These are phyloP conservation scores for Pseudachorutes palmiensis DNA, from an alignment of 1,140 invertebrate species.

Conservation along the genomic window DNA sequence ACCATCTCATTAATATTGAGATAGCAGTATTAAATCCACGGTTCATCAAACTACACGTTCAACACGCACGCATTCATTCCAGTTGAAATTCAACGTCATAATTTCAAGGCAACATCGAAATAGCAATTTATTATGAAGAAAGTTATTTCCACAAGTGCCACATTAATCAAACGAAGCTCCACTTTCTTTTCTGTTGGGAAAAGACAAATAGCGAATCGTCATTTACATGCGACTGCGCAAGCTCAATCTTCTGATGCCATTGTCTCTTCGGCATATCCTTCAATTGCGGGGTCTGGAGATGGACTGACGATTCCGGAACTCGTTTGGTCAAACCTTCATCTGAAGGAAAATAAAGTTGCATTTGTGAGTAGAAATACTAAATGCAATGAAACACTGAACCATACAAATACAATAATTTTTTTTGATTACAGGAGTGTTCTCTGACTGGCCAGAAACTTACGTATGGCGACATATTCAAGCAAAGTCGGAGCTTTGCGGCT, in stretches of 20 bases:
- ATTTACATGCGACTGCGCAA: not conserved
- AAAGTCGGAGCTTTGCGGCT: slow-evolving; percentile 28
- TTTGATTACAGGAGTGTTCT: slow-evolving; percentile 19
- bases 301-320: slow-evolving; percentile 25
- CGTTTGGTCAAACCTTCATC: slow-evolving; percentile 19
- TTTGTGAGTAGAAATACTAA: slow-evolving; percentile 31
- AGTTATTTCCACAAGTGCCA: too few species aligned
- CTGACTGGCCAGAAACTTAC: slow-evolving; percentile 27
- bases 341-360: slow-evolving; percentile 14
- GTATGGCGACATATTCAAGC: slow-evolving; percentile 18
- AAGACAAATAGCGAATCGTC: too few species aligned
- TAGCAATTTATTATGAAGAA: too few species aligned
- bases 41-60: too few species aligned
- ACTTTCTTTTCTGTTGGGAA: too few species aligned
- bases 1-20: too few species aligned
- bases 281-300: not conserved
- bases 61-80: too few species aligned
- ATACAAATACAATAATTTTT: not conserved
- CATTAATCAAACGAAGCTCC: too few species aligned
- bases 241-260: not conserved
- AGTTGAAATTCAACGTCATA: too few species aligned
- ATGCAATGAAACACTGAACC: not conserved
- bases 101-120: too few species aligned
- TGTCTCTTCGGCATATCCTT: not conserved
- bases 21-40: too few species aligned